These are phyloP conservation scores for Arctocebus calabarensis DNA, from an alignment of 2,797 vertebrate species.

Conservation along the genomic window DNA sequence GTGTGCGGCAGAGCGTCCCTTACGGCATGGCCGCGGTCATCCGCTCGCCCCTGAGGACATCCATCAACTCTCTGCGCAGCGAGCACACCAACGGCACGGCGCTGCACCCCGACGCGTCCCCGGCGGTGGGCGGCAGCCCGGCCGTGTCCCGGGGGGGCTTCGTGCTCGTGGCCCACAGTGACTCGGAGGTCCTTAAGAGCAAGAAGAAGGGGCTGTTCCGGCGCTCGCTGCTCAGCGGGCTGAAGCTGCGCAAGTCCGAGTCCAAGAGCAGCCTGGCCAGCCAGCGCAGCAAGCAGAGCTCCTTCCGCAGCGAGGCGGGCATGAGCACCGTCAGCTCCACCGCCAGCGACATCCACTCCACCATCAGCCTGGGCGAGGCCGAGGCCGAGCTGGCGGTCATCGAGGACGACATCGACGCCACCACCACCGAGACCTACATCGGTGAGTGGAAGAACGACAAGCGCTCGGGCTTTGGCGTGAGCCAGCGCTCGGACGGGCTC, in stretches of 20 bases:
- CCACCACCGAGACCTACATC: constrained; percentile 96
- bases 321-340: constrained; percentile 99
- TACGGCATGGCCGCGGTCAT: constrained; percentile 99
- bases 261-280: constrained; percentile 98
- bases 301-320: constrained; percentile 97
- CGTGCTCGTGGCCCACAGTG: constrained; percentile 96
- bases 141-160: constrained; percentile 97
- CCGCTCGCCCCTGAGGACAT: constrained; percentile 97
- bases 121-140: constrained; percentile 93
- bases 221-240: constrained; percentile 96
- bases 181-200: constrained; percentile 95
- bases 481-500: constrained; percentile 96
- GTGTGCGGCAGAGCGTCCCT: constrained; percentile 97
- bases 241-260: constrained; percentile 97
- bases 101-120: constrained; percentile 92
- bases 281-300: constrained; percentile 99
- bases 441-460: constrained; percentile 99
- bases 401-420: constrained; percentile 97
- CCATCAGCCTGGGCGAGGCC: constrained; percentile 97
- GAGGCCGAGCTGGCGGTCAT: constrained; percentile 94
- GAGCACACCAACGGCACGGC: constrained; percentile 98
- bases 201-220: constrained; percentile 98
- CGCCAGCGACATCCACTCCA: constrained; percentile 98
- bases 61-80: constrained; percentile 98
- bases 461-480: constrained; percentile 94